Evolutionary conservation across 2,113 vertebrate genomes (phyloP), one percentile per base, ranked within the genome.

Genomic region (Toxostoma redivivum): DNA sequence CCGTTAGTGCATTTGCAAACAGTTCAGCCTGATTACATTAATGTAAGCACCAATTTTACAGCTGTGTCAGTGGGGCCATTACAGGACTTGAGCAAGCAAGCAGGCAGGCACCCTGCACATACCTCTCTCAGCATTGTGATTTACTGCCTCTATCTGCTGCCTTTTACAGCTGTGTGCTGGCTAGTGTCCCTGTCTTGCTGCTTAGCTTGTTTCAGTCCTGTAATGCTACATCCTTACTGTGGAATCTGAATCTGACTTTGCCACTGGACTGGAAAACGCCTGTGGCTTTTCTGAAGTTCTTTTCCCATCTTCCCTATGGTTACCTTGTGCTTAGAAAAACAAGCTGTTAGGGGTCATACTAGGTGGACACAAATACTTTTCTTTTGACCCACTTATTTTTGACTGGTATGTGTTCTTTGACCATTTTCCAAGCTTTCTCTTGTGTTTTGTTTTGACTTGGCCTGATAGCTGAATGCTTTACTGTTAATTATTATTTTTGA

Each of bases 141-240:
- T 95, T 94, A 93, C 69, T 87, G 78, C 85, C 66, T 57, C 91
- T 94, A 15, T 96, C 92, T 92, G 91, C 78, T 92, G 76, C 71
- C 91, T 73, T 87, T 97, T 93, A 86, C 57, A 87, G 60, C 72
- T 62, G 33, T 60, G 78, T 85, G 86, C 95, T 97, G 88, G 90
- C 89, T 96, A 91, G 91, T 77, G 56, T 95, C 83, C 35, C 54
- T 83, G 48, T 83, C 65, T 83, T 42, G 69, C 66, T 86, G 74
- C 19, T 89, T 65, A 57, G 95, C 84, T 93, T 80, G 64, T 84
- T 88, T 50, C 73, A 71, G 1, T 37, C 54, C 66, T 62, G 12
- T 21, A 33, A 50, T 69, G 81, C 83, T 89, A 8, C 62, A 71
- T 74, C 87, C 42, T 86, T 45, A 61, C n/a, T 13, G 60, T 35